These are phyloP conservation scores for Microctonus aethiopoides DNA, from an alignment of 2,888 invertebrate genomes.

Conservation along the genomic window DNA sequence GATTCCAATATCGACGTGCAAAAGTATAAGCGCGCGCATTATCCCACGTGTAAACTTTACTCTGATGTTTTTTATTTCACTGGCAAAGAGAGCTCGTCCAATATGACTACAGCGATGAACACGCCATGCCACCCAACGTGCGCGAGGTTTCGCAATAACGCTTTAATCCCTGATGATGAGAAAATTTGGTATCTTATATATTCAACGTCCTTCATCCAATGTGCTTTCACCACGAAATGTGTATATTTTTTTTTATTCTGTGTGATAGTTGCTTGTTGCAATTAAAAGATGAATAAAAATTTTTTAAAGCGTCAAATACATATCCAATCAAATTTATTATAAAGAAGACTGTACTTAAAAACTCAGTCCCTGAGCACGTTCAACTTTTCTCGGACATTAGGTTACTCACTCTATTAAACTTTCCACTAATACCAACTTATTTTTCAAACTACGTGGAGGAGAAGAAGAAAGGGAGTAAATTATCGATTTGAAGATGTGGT, in stretches of 20 bases:
- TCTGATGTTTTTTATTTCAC: slow-evolving; percentile 28
- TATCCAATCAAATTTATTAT: neutral
- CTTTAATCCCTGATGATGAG: slow-evolving; percentile 64
- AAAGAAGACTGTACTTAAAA: neutral
- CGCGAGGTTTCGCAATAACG: slow-evolving; percentile 60
- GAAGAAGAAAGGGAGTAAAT: slow-evolving; percentile 7
- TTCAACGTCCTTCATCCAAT: slow-evolving; percentile 23
- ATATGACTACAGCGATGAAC: slow-evolving; percentile 30
- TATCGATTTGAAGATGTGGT: slow-evolving; percentile 21
- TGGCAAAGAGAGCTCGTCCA: slow-evolving; percentile 17
- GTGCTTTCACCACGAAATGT: neutral
- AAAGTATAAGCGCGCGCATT: slow-evolving; percentile 24
- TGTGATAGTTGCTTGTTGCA: neutral
- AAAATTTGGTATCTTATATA: slow-evolving; percentile 40
- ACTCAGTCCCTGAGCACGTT: slow-evolving; percentile 3
- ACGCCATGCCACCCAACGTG: slow-evolving; percentile 31
- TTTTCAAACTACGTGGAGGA: slow-evolving; percentile 26
- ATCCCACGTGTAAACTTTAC: slow-evolving; percentile 35
- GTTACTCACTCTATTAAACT: slow-evolving; percentile 23
- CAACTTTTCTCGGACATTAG: slow-evolving; percentile 27
- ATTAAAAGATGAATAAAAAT: neutral
- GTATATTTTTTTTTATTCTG: neutral
- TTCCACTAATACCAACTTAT: slow-evolving; percentile 31
- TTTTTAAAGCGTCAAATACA: too few species aligned
- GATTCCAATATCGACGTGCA: slow-evolving; percentile 30